These are phyloP conservation scores for Urosaurus nigricauda DNA, from an alignment of 2,797 vertebrate species.

Conservation along the genomic window DNA sequence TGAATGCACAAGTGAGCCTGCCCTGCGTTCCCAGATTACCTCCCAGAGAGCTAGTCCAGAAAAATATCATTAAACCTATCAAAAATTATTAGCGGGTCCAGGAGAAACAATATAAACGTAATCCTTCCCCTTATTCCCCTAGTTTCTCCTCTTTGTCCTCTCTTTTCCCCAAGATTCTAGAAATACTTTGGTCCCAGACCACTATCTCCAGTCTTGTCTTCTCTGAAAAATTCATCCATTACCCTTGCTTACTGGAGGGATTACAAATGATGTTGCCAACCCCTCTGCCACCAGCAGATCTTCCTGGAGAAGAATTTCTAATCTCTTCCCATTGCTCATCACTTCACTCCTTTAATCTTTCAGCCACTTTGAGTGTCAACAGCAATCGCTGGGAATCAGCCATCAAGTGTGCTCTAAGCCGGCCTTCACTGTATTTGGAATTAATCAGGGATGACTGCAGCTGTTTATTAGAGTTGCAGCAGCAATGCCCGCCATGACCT, in stretches of 20 bases:
- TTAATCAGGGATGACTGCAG: slow-evolving; percentile 70
- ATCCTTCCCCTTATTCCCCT: background rate
- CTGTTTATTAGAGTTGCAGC: slow-evolving; percentile 63
- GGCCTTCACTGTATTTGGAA: slow-evolving; percentile 60
- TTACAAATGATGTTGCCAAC: slow-evolving; percentile 61
- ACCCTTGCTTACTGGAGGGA: slow-evolving; percentile 5
- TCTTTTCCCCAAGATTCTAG: slow-evolving; percentile 41
- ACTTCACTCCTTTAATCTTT: slow-evolving; percentile 69
- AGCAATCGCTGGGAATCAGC: slow-evolving; percentile 66
- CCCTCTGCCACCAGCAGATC: slow-evolving; percentile 55
- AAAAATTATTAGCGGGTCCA: background rate
- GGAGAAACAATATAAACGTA: background rate
- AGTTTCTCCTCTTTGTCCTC: background rate
- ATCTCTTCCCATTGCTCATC: slow-evolving; percentile 70
- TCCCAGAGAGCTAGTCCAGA: background rate
- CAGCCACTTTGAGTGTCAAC: slow-evolving; percentile 62
- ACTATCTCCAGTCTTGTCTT: background rate
- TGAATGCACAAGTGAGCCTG: too few species aligned
- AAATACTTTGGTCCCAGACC: fast-evolving
- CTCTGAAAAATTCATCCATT: slow-evolving; percentile 54
- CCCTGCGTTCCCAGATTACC: background rate
- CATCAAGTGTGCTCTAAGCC: slow-evolving; percentile 35
- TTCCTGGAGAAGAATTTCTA: slow-evolving; percentile 61
- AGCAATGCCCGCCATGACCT: slow-evolving; percentile 65
- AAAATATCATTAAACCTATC: background rate